phyloP scores from a whole-genome alignment of 2,797 vertebrate genomes.

The Smutsia gigantea region DNA sequence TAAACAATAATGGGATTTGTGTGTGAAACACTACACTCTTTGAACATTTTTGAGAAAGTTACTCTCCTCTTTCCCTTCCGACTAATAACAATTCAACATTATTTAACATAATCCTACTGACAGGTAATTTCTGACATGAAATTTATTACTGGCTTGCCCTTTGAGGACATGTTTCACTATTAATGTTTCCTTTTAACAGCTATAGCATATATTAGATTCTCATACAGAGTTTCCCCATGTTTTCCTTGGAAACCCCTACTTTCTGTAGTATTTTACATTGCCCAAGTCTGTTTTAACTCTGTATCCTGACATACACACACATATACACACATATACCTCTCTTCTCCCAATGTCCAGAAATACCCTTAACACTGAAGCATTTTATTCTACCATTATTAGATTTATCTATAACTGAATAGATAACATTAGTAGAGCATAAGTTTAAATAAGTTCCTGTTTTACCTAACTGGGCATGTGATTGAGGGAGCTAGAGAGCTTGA shows the following conservation, averaged over 20 bases:
- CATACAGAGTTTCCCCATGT: slow-evolving; percentile 86
- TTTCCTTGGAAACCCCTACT: slow-evolving; percentile 89
- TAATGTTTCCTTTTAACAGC: slow-evolving; percentile 91
- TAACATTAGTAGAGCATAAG: slow-evolving; percentile 80
- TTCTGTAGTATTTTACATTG: slow-evolving; percentile 88
- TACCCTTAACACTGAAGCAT: slow-evolving; percentile 81
- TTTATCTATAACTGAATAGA: slow-evolving; percentile 82
- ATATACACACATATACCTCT: slow-evolving; percentile 43
- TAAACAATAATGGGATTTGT: slow-evolving; percentile 87
- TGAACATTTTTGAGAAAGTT: slow-evolving; percentile 85
- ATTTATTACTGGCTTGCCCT: slow-evolving; percentile 89
- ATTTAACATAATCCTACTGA: slow-evolving; percentile 89
- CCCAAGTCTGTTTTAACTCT: slow-evolving; percentile 85
- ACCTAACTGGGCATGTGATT: slow-evolving; percentile 79
- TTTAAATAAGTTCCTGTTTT: slow-evolving; percentile 81
- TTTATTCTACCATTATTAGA: slow-evolving; percentile 78
- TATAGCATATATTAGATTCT: slow-evolving; percentile 88
- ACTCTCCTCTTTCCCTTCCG: slow-evolving; percentile 74
- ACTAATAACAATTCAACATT: slow-evolving; percentile 87
- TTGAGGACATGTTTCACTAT: slow-evolving; percentile 88
- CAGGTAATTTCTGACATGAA: slow-evolving; percentile 90
- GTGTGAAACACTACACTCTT: slow-evolving; percentile 85
- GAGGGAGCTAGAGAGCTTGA: slow-evolving; percentile 80
- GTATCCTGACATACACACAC: slow-evolving; percentile 13
- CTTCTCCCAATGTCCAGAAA: slow-evolving; percentile 78